Base-by-base conservation (phyloP, 2,113 vertebrate genomes). In the Delphinus delphis region DNA sequence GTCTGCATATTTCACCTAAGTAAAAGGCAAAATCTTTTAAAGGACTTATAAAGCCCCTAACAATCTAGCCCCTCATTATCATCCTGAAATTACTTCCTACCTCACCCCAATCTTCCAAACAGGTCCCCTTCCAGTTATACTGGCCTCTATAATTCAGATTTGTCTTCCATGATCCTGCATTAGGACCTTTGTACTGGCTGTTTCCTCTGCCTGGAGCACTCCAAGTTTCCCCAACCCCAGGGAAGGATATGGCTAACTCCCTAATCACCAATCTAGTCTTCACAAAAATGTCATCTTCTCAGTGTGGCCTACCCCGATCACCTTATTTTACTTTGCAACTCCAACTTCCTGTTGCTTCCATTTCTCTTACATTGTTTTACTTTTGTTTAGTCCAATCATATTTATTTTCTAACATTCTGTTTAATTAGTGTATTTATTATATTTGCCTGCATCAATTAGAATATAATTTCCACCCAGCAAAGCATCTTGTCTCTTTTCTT, bases 401-500 rank as follows among this genome's bases (percentile, higher is more conserved):
- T 53, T 84, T 41, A 36, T 80, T 47, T 38, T 84, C 6, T 67
- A 73, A 33, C 14, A 36, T 91, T 68, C 20, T 77, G 8, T 47
- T 76, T 82, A 55, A 68, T 36, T 74, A 28, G 28, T 28, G 21
- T 26, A 88, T 44, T 83, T 21, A 63, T 89, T 89, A 68, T 50
- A 11, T 68, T 88, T 58, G 4, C n/a, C 26, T 70, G 8, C 2
- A 38, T 77, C n/a, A 62, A 36, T 65, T 67, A 88, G 17, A 70
- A 92, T n/a, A 53, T n/a, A 95, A 85, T 47, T 83, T 76, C 26
- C n/a, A 76, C 53, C 53, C 55, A 94, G 10, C 14, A 94, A 82
- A 60, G 3, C 18, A 68, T 74, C 53, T 55, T 41, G 2, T 74
- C 38, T 11, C 20, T 89, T 94, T 85, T 89, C 23, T 58, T 87